phyloP scores from a whole-genome alignment of 2,888 invertebrate genomes.

The Elmis aenea region DNA sequence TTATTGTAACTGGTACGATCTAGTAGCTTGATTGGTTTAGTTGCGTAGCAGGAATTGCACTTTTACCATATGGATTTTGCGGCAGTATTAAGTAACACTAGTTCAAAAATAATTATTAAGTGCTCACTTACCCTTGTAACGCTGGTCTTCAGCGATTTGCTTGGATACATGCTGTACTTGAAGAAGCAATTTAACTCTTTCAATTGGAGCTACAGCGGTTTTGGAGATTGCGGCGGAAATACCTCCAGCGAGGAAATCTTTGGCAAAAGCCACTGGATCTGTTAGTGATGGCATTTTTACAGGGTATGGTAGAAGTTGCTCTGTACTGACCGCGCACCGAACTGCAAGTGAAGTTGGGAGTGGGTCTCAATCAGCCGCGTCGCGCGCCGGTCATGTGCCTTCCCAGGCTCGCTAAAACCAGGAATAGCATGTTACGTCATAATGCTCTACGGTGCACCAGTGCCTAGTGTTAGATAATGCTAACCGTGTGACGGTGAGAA shows the following conservation, averaged over 20 bases:
- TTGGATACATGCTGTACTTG: conserved; percentile 94
- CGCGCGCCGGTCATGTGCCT: conserved; percentile 37
- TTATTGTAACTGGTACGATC: too few species aligned
- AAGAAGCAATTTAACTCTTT: conserved; percentile 87
- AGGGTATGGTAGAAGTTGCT: conserved; percentile 25
- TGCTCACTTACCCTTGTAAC: conserved; percentile 87
- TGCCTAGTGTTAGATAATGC: conserved; percentile 7
- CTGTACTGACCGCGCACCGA: conserved; percentile 52
- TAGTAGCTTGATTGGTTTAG: too few species aligned
- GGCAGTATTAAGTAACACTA: too few species aligned
- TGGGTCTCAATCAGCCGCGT: conserved; percentile 18
- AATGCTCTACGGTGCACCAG: too few species aligned
- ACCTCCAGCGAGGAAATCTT: conserved; percentile 90
- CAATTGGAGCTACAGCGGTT: conserved; percentile 92
- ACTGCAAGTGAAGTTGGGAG: conserved; percentile 51
- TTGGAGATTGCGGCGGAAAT: conserved; percentile 91
- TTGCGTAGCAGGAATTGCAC: too few species aligned
- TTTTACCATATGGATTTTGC: too few species aligned
- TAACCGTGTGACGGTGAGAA: background rate
- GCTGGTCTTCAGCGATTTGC: conserved; percentile 76
- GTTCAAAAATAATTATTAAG: too few species aligned
- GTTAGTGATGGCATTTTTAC: conserved; percentile 29
- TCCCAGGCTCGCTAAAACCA: conserved; percentile 30
- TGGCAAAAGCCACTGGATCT: conserved; percentile 80
- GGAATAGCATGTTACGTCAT: conserved; percentile 26